Conservation (phyloP, 2,888 invertebrate species). For the Rhingia campestris region DNA sequence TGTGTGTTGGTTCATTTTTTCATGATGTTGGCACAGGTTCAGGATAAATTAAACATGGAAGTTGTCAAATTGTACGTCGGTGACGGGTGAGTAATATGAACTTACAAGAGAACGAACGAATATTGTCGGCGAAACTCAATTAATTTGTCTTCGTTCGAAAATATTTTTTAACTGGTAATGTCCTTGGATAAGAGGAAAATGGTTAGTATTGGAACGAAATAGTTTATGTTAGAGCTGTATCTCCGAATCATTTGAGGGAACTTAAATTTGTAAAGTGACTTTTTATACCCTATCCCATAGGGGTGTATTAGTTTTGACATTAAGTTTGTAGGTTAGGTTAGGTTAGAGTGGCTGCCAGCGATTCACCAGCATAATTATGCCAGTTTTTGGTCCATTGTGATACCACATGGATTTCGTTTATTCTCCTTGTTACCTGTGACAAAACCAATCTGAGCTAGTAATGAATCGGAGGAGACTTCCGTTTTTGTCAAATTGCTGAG, state of each 20-base stretch:
- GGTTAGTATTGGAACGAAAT: background rate
- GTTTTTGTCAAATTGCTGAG: too few relatives aligned
- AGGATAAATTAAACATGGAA: background rate
- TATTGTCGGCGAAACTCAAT: conserved; percentile 22
- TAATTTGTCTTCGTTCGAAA: conserved; percentile 24
- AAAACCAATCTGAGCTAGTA: too few relatives aligned
- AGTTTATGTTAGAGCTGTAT: background rate
- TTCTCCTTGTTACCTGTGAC: too few relatives aligned
- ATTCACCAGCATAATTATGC: too few relatives aligned
- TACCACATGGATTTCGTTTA: too few relatives aligned
- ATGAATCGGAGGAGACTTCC: too few relatives aligned
- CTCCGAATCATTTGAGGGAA: too few relatives aligned
- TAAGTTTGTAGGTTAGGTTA: background rate
- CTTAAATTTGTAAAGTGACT: background rate
- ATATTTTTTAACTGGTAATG: background rate
- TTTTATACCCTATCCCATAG: background rate
- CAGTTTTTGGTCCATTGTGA: too few relatives aligned
- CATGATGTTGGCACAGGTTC: background rate
- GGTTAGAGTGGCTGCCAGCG: too few relatives aligned
- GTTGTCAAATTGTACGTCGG: conserved; percentile 1
- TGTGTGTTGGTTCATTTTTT: conserved; percentile 14
- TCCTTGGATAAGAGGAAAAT: background rate
- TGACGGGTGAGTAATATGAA: background rate
- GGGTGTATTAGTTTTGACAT: background rate
- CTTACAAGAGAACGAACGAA: background rate